phyloP scores from a whole-genome alignment of 1,140 invertebrate genomes.

The Hyles vespertilio region DNA sequence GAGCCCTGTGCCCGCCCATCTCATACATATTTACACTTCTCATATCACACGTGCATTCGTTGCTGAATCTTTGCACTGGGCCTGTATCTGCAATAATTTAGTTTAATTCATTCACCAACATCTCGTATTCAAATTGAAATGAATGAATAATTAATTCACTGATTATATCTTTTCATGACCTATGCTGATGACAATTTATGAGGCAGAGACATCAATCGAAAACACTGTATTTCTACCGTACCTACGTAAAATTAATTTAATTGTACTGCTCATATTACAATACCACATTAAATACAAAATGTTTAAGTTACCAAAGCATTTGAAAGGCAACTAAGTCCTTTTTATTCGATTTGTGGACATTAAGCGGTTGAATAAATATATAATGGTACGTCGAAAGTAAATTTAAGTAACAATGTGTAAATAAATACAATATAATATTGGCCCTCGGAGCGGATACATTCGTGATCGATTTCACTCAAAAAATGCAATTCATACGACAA shows the following conservation, averaged over 20 bases:
- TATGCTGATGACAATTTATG: constrained; percentile 4
- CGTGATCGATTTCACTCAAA: constrained; percentile 68
- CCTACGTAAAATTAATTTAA: no score
- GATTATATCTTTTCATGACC: constrained; percentile 4
- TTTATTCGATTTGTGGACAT: no score
- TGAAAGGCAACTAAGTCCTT: no score
- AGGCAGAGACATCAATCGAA: not conserved
- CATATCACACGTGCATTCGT: constrained; percentile 29
- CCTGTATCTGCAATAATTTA: constrained; percentile 20
- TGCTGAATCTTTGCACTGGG: constrained; percentile 18
- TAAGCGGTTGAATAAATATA: constrained; percentile 2
- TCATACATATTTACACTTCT: constrained; percentile 65
- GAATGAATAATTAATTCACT: constrained; percentile 3
- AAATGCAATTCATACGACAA: constrained; percentile 68
- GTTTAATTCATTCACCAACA: constrained; percentile 23
- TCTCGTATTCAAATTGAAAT: constrained; percentile 15
- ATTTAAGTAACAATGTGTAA: constrained; percentile 54
- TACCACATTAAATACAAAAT: no score
- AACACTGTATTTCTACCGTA: no score
- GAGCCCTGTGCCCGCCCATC: constrained; percentile 48
- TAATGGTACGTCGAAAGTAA: constrained; percentile 18
- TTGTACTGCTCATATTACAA: no score
- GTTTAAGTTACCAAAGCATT: no score
- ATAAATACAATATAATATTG: constrained; percentile 55
- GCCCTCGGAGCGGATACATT: constrained; percentile 38